phyloP scores from a whole-genome alignment of 2,113 vertebrate species.

The Lontra canadensis region DNA sequence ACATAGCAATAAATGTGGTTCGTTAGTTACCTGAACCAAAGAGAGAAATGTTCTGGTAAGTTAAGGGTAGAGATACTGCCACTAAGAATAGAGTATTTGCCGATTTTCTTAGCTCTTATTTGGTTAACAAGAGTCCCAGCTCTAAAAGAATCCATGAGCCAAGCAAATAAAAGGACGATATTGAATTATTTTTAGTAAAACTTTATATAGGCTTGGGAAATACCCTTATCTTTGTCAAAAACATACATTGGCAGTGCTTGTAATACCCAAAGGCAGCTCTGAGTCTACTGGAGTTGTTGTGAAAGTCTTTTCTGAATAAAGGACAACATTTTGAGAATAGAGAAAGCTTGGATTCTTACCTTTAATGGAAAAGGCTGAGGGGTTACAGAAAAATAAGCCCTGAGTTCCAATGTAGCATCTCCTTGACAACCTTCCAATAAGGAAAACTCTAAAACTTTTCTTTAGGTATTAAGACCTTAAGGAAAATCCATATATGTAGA shows the following conservation, averaged over 20 bases:
- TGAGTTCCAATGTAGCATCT: background rate
- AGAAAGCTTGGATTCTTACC: conserved; percentile 10
- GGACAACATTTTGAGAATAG: conserved; percentile 18
- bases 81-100: background rate
- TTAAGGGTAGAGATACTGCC: background rate
- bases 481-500: background rate
- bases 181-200: conserved; percentile 41
- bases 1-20: background rate
- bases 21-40: conserved; percentile 28
- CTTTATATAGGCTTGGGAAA: conserved; percentile 7
- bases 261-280: conserved; percentile 3
- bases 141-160: background rate
- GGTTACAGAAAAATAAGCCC: background rate
- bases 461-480: background rate
- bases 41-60: background rate
- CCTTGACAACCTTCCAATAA: background rate
- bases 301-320: background rate
- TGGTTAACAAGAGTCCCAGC: background rate
- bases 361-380: background rate
- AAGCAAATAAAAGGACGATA: background rate
- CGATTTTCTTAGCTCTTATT: background rate
- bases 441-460: conserved; percentile 19
- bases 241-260: background rate
- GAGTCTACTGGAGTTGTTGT: conserved; percentile 13
- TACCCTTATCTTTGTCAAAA: background rate